These are phyloP conservation scores for Typhlomys cinereus DNA, from an alignment of 2,113 vertebrate species.

Conservation along the genomic window DNA sequence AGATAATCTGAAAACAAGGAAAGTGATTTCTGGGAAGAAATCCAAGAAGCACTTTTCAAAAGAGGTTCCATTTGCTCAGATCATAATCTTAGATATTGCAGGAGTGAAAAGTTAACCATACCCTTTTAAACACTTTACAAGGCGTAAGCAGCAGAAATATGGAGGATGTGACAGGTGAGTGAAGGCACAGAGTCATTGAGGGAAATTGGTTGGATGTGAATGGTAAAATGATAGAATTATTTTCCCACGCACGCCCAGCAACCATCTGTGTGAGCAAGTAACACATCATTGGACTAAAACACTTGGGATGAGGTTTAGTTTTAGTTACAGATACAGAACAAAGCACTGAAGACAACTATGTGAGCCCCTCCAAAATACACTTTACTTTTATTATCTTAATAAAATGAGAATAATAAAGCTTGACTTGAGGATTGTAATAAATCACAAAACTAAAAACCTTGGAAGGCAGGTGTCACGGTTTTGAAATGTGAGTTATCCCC, in stretches of 20 bases:
- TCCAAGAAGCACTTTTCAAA: slow-evolving; percentile 55
- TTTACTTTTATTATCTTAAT: background rate
- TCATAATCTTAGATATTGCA: slow-evolving; percentile 45
- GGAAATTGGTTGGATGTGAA: background rate
- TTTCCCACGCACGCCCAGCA: background rate
- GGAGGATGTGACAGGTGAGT: background rate
- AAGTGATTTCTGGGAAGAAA: slow-evolving; percentile 65
- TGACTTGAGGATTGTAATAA: background rate
- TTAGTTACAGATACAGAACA: background rate
- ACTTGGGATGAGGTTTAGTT: background rate
- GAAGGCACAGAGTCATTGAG: background rate
- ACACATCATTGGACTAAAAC: background rate
- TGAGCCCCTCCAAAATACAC: background rate
- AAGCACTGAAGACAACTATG: background rate
- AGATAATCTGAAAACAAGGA: slow-evolving; percentile 16
- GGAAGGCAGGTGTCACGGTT: too few species aligned
- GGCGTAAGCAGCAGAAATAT: background rate
- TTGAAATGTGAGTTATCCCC: too few species aligned
- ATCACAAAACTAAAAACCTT: background rate
- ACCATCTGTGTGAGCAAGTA: background rate
- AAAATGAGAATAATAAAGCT: background rate
- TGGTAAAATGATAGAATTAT: background rate
- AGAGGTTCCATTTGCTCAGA: slow-evolving; percentile 37
- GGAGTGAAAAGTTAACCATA: slow-evolving; percentile 53
- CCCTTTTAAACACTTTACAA: slow-evolving; percentile 18